A percentile compares a stretch with the other conserved stretches of the same genome.
These are phyloP conservation scores for Eunapius fragilis DNA, from an alignment of 37 sponge, comb jelly and placozoan species.

Conservation along the genomic window DNA sequence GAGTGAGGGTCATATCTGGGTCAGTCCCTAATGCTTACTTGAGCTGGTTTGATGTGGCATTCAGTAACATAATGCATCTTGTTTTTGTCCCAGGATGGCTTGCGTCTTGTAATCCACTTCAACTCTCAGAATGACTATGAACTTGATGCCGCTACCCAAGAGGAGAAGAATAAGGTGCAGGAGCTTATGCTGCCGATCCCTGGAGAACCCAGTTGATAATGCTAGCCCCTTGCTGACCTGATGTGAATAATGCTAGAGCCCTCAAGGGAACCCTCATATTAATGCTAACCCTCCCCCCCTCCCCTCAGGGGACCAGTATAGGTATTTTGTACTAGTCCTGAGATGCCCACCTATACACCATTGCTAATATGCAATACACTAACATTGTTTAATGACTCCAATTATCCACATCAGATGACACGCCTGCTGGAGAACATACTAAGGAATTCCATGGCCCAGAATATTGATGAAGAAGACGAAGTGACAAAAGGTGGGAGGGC, in stretches of 20 bases:
- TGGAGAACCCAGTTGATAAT: no score
- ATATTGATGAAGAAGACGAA: not conserved
- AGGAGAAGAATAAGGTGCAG: constrained; percentile 74
- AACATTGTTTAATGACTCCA: not conserved
- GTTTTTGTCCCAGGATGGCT: constrained; percentile 41
- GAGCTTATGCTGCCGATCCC: no score
- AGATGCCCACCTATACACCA: no score
- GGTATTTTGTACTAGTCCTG: no score
- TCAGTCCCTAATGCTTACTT: no score
- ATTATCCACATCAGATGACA: constrained; percentile 14
- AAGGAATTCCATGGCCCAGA: not conserved
- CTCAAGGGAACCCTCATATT: no score
- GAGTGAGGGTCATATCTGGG: no score
- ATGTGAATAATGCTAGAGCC: no score
- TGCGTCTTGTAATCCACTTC: constrained; percentile 62
- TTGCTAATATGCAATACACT: no score
- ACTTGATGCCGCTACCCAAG: constrained; percentile 75
- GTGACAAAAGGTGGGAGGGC: not conserved
- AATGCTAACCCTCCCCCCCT: no score
- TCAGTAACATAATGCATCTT: not conserved
- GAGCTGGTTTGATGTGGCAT: not conserved
- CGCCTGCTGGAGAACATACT: constrained; percentile 24
- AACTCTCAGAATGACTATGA: constrained; percentile 65
- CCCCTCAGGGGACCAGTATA: no score
- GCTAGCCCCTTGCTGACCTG: no score